phyloP scores from a whole-genome alignment of 2,113 vertebrate species.

The Nerophis lumbriciformis region DNA sequence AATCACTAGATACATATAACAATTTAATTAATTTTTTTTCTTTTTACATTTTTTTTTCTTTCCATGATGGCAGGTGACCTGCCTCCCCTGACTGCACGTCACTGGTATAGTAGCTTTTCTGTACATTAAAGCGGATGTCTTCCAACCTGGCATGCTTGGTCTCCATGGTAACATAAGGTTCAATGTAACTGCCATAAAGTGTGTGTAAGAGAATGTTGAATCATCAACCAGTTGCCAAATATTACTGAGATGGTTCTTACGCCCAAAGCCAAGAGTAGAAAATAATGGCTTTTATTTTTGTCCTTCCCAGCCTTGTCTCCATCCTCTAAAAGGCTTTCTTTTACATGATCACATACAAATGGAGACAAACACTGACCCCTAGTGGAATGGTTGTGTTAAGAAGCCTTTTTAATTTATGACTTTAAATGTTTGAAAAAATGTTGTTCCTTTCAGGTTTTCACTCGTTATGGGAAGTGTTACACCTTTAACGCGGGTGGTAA shows the following conservation, averaged over 20 bases:
- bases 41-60: too few species aligned
- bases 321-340: slow-evolving; percentile 1
- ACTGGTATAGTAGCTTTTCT: slow-evolving; percentile 17
- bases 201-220: slow-evolving; percentile 38
- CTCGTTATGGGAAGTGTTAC: slow-evolving; percentile 96
- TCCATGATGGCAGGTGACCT: too few species aligned
- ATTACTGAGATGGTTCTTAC: slow-evolving; percentile 28
- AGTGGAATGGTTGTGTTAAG: slow-evolving; percentile 38
- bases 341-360: neutral
- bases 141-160: slow-evolving; percentile 42
- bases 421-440: neutral
- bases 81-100: too few species aligned
- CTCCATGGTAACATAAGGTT: slow-evolving; percentile 63
- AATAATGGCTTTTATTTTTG: neutral
- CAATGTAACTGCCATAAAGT: slow-evolving; percentile 54
- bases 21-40: too few species aligned
- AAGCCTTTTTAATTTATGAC: neutral
- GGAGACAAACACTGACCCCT: slow-evolving; percentile 54
- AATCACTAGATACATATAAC: too few species aligned
- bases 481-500: slow-evolving; percentile 89
- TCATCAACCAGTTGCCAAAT: slow-evolving; percentile 26
- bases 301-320: slow-evolving; percentile 4
- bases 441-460: slow-evolving; percentile 82
- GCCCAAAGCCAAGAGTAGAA: slow-evolving; percentile 25
- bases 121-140: slow-evolving; percentile 35